Evolutionary conservation across 2,888 invertebrate genomes (phyloP), one percentile per base, ranked within the genome.

Genomic region (Dilophus febrilis): DNA sequence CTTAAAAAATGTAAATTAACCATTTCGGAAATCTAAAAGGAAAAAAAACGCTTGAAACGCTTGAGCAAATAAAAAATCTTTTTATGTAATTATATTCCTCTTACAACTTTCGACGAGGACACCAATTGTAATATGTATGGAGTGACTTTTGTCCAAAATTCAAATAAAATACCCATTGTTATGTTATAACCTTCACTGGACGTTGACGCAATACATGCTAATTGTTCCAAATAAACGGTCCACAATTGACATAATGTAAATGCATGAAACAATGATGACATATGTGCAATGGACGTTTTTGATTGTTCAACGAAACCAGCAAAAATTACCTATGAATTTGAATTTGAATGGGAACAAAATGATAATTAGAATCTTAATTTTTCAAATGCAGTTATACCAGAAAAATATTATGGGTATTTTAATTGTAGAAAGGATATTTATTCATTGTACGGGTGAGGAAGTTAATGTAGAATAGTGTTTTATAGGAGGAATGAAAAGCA

Each of bases 91-190:
- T 7, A 27, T 10, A 29, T 29, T 11, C 13, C n/a, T n/a, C 76
- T 70, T 52, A 90, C 86, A 61, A 86, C 75, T 72, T 87, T 94
- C 11, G 92, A 85, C 55, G 86, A 83, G 11, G 85, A 80, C 29
- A 97, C 78, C 42, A 98, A 68, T 57, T 95, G 91, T 45, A 98
- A 67, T 42, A 98, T 81, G 45, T 85, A 87, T 0, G 97, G 97
- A 30, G 97, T 95, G 6, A 98, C 85, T 63, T 95, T 87, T 38
- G 88, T 87, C 98, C 98, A 98, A 70, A 98, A 98, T 66, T 97
- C 95, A 50, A 94, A 77, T 40, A 97, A 70, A 47, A 90, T 84
- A 47, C 79, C 80, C 64, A 80, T 72, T 2, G 82, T 78, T 12
- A 76, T 67, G 52, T 77, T 70, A 53, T 81, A 77, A 12, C 76